phyloP scores from a whole-genome alignment of 1,140 invertebrate species.

The Drosophila carrolli region DNA sequence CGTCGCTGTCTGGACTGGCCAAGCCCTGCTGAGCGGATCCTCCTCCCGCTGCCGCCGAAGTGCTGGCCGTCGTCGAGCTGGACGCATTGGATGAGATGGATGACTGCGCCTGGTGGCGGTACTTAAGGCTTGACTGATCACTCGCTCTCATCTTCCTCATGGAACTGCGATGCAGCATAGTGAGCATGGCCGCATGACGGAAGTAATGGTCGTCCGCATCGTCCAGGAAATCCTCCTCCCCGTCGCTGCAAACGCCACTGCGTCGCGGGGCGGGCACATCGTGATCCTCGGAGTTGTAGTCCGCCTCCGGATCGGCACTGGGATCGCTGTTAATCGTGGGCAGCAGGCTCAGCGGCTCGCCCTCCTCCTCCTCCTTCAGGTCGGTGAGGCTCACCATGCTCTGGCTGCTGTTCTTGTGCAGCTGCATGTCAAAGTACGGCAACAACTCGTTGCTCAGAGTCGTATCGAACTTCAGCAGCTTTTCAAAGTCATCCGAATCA shows the following conservation, averaged over 20 bases:
- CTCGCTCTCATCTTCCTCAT: slow-evolving; percentile 84
- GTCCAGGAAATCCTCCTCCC: slow-evolving; percentile 75
- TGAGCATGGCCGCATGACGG: slow-evolving; percentile 78
- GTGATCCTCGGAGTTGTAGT: slow-evolving; percentile 49
- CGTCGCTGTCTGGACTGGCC: slow-evolving; percentile 88
- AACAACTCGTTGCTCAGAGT: slow-evolving; percentile 80
- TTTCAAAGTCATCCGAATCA: slow-evolving; percentile 83
- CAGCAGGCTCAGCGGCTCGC: slow-evolving; percentile 70
- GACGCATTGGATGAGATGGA: slow-evolving; percentile 80
- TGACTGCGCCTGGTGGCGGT: slow-evolving; percentile 80
- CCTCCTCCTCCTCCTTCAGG: slow-evolving; percentile 58
- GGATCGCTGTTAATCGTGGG: slow-evolving; percentile 79
- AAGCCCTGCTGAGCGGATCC: slow-evolving; percentile 66
- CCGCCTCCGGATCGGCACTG: slow-evolving; percentile 73
- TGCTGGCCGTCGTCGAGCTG: slow-evolving; percentile 81
- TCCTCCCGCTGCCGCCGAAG: slow-evolving; percentile 46
- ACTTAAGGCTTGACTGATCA: slow-evolving; percentile 80
- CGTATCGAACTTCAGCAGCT: slow-evolving; percentile 77
- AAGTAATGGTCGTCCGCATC: slow-evolving; percentile 80
- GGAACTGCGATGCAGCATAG: slow-evolving; percentile 82
- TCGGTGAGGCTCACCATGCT: slow-evolving; percentile 73
- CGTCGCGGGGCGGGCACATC: slow-evolving; percentile 50
- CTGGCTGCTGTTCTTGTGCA: slow-evolving; percentile 76
- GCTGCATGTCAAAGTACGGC: slow-evolving; percentile 84
- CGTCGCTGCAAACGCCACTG: slow-evolving; percentile 72